These are phyloP conservation scores for Tromatobia lineatoria DNA, from an alignment of 2,888 invertebrate genomes.

Conservation along the genomic window DNA sequence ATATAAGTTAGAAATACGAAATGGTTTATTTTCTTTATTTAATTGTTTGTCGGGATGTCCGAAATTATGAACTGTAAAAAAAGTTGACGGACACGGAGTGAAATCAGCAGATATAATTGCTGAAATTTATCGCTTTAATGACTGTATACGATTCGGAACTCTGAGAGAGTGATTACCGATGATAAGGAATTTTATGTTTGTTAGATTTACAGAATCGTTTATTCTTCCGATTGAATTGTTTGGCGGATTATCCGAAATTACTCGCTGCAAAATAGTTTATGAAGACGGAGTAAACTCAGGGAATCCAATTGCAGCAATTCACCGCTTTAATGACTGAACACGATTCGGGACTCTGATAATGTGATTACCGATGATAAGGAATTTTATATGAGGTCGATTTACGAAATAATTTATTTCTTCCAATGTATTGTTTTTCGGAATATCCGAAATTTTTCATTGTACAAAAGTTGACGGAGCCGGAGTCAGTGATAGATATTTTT, in stretches of 20 bases:
- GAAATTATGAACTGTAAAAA: no score
- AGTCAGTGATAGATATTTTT: no score
- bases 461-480: no score
- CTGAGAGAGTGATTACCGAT: constrained; percentile 28
- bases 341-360: constrained; percentile 1
- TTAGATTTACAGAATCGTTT: not conserved
- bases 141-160: constrained; percentile 3
- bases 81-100: no score
- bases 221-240: not conserved
- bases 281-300: constrained; percentile 14
- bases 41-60: not conserved
- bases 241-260: no score
- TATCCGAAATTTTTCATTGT: no score
- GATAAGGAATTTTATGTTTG: not conserved
- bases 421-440: not conserved
- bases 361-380: constrained; percentile 34
- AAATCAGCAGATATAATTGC: constrained; percentile 77
- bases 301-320: no score
- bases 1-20: not conserved
- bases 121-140: constrained; percentile 75
- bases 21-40: not conserved
- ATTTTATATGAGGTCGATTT: not conserved
- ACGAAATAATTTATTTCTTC: not conserved
- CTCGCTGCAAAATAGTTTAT: no score
- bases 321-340: constrained; percentile 55